Conservation (phyloP, 2,113 vertebrate species). For the Cinclus mexicanus region DNA sequence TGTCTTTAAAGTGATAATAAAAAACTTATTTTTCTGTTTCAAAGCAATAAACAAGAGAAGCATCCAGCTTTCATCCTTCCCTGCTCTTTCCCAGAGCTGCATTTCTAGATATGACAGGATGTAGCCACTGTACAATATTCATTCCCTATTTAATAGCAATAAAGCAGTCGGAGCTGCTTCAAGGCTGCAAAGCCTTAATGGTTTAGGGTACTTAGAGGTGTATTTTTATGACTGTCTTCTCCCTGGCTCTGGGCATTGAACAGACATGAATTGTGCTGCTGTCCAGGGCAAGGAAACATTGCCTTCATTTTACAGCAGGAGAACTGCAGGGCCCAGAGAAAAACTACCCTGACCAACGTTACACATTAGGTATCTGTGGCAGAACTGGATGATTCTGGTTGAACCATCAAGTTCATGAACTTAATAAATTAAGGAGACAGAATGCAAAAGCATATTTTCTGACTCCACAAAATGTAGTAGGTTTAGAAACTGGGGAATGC, state of each 20-base stretch:
- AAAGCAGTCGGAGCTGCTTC: not conserved
- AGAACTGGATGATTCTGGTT: not conserved
- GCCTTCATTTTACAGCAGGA: not conserved
- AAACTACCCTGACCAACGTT: not conserved
- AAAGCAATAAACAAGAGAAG: not conserved
- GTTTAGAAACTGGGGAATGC: not conserved
- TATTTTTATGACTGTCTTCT: not conserved
- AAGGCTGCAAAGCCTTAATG: not conserved
- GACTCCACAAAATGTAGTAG: not conserved
- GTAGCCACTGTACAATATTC: not conserved
- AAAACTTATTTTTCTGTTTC: not conserved
- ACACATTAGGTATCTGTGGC: not conserved
- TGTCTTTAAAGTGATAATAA: not conserved
- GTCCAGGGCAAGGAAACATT: not conserved
- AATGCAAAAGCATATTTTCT: not conserved
- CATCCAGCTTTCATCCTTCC: not conserved
- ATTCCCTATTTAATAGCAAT: not conserved
- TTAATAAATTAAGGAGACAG: not conserved
- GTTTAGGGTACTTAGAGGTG: not conserved
- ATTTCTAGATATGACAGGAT: not conserved
- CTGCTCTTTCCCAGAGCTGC: not conserved
- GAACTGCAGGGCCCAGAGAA: not conserved
- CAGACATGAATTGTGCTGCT: not conserved
- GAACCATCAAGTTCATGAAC: not conserved
- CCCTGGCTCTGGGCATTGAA: not conserved